These are phyloP conservation scores for Ochotona curzoniae DNA, from an alignment of 2,113 vertebrate genomes.

Conservation along the genomic window DNA sequence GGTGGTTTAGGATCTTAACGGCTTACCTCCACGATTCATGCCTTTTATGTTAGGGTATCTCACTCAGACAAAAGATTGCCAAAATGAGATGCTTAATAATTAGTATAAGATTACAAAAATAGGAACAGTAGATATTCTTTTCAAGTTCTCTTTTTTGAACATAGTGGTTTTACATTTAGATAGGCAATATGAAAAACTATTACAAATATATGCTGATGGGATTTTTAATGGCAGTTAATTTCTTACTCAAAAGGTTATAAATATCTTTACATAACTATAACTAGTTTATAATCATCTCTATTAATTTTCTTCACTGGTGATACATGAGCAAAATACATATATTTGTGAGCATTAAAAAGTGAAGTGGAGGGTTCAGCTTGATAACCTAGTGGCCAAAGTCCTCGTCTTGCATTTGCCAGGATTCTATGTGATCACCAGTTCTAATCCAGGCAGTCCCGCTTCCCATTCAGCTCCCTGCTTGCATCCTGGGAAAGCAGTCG, in stretches of 20 bases:
- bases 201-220: background rate
- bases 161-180: constrained; percentile 22
- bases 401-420: too few relatives aligned
- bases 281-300: constrained; percentile 38
- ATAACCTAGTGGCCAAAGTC: too few relatives aligned
- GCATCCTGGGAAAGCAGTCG: too few relatives aligned
- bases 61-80: constrained; percentile 24
- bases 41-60: constrained; percentile 58
- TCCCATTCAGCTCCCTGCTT: too few relatives aligned
- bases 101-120: constrained; percentile 55
- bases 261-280: background rate
- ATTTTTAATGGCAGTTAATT: constrained; percentile 48
- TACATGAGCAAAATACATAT: background rate
- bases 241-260: constrained; percentile 39
- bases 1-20: constrained; percentile 75
- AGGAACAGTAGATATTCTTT: background rate
- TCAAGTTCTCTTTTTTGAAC: constrained; percentile 10
- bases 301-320: constrained; percentile 27
- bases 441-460: too few relatives aligned
- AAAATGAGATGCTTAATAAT: constrained; percentile 58
- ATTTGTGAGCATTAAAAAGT: background rate
- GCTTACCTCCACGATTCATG: constrained; percentile 73
- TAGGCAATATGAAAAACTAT: constrained; percentile 43
- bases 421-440: too few relatives aligned
- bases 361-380: background rate